A percentile compares a stretch with the other conserved stretches of the same genome.
phyloP scores from a whole-genome alignment of 2,888 invertebrate species.

The Eurytoma californica region DNA sequence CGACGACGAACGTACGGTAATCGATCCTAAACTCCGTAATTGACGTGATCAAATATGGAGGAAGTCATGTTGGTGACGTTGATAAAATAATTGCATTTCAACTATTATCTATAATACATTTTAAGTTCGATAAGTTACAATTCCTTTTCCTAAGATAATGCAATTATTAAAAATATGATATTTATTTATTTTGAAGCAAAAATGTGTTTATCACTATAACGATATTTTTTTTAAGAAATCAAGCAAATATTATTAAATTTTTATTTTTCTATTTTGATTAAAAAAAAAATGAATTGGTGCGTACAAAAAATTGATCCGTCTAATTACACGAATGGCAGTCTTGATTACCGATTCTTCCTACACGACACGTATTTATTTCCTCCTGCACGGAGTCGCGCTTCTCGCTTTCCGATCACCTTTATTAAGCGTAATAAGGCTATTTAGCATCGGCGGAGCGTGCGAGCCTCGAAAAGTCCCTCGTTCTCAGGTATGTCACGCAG shows the following conservation, averaged over 20 bases:
- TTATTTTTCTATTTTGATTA: too few species aligned
- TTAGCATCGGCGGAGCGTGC: constrained; percentile 44
- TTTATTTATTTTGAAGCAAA: too few species aligned
- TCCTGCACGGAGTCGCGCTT: neutral
- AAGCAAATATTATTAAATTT: too few species aligned
- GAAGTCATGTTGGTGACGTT: too few species aligned
- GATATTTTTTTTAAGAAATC: too few species aligned
- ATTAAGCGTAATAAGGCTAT: constrained; percentile 54
- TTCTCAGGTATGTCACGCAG: constrained; percentile 55
- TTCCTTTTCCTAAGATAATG: too few species aligned
- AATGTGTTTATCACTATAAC: too few species aligned
- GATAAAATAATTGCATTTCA: too few species aligned
- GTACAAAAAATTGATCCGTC: constrained; percentile 14
- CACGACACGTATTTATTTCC: constrained; percentile 23
- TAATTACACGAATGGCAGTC: constrained; percentile 13
- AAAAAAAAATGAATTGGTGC: neutral
- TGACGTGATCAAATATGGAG: neutral
- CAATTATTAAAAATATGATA: too few species aligned
- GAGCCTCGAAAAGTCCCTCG: constrained; percentile 50
- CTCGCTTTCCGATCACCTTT: constrained; percentile 33
- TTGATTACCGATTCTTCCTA: constrained; percentile 45
- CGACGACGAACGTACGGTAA: constrained; percentile 8
- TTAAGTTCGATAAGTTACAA: too few species aligned
- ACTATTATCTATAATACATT: too few species aligned
- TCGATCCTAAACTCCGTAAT: constrained; percentile 13